Percentiles rank a stretch among this genome's conserved stretches.
Conservation (phyloP, 2,888 invertebrate genomes). For the Lacanobia wlatinum region DNA sequence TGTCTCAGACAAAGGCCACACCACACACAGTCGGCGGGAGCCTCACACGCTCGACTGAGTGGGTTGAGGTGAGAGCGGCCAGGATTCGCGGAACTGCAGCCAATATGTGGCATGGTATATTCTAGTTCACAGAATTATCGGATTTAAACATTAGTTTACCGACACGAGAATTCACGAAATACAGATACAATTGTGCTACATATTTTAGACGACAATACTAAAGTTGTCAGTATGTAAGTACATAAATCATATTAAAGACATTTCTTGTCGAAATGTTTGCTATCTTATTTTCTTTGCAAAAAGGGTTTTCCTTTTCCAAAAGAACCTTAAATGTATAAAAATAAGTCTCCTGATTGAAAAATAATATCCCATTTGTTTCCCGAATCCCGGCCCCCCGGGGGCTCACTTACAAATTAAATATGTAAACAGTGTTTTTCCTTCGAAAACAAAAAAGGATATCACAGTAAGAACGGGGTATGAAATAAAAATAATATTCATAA, state of each 20-base stretch:
- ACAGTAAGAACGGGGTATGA: neutral
- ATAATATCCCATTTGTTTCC: neutral
- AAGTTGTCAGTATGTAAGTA: neutral
- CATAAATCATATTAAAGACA: neutral
- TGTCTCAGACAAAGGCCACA: neutral
- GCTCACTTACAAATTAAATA: slow-evolving; percentile 24
- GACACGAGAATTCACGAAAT: neutral
- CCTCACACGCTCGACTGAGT: neutral
- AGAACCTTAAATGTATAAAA: neutral
- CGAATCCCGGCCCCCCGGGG: neutral
- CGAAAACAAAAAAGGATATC: slow-evolving; percentile 14
- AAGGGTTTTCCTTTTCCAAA: neutral
- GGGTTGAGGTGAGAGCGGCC: neutral
- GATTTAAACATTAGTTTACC: neutral
- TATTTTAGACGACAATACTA: neutral
- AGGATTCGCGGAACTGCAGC: neutral
- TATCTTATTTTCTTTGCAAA: neutral
- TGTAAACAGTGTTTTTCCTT: slow-evolving; percentile 34
- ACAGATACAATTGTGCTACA: neutral
- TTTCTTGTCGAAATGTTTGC: neutral
- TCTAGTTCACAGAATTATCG: neutral
- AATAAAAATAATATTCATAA: slow-evolving; percentile 20
- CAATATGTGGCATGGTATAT: neutral
- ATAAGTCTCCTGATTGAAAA: slow-evolving; percentile 10
- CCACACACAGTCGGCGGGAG: neutral